Percentiles rank a stretch among this genome's conserved stretches.
Conservation (phyloP, 2,888 invertebrate genomes). For the Capitulum mitella region DNA sequence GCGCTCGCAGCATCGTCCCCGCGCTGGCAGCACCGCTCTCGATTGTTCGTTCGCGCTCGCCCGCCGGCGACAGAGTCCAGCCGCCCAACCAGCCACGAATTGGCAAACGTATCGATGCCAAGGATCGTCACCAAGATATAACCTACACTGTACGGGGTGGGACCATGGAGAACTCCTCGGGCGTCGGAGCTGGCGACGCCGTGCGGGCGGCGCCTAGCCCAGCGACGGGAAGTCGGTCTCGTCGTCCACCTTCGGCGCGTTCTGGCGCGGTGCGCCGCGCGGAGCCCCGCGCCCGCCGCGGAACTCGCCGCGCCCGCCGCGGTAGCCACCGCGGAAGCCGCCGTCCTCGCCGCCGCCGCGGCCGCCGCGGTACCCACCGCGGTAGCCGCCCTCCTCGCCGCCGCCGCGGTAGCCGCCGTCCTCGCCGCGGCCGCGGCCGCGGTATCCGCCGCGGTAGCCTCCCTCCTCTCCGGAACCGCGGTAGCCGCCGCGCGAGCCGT, state of each 20-base stretch:
- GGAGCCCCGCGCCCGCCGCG: slow-evolving; percentile 30
- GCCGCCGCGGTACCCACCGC: slow-evolving; percentile 39
- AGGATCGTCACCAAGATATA: not conserved
- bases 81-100: not conserved
- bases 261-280: slow-evolving; percentile 37
- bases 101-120: not conserved
- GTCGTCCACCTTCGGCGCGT: slow-evolving; percentile 80
- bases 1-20: too few relatives aligned
- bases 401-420: slow-evolving; percentile 35
- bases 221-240: slow-evolving; percentile 92
- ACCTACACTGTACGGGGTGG: not conserved
- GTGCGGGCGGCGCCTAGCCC: slow-evolving; percentile 52
- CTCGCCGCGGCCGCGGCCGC: slow-evolving; percentile 40
- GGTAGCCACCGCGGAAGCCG: slow-evolving; percentile 37
- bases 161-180: not conserved
- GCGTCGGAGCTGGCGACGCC: not conserved
- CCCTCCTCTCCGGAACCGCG: slow-evolving; percentile 34
- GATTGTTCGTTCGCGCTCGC: not conserved
- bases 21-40: not conserved
- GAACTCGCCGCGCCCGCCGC: slow-evolving; percentile 32
- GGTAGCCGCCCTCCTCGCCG: slow-evolving; percentile 38
- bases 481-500: slow-evolving; percentile 33
- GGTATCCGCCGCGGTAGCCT: slow-evolving; percentile 21
- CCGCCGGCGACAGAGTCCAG: too few relatives aligned
- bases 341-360: slow-evolving; percentile 37